Conservation (phyloP, 2,797 vertebrate species). For the Hydrophis major region DNA sequence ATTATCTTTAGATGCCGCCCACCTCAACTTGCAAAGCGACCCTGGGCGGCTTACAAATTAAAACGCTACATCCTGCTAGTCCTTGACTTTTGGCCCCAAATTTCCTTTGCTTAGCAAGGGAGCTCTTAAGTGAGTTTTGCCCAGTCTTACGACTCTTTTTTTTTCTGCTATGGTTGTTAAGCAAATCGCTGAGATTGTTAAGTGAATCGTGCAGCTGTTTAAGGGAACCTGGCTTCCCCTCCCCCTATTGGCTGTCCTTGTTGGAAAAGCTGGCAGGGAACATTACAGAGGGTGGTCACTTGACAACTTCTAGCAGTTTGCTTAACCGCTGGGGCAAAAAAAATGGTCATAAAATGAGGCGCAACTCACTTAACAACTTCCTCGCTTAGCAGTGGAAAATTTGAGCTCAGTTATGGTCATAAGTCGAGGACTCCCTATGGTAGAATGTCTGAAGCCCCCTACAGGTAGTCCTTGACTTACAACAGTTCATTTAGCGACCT, state of each 20-base stretch:
- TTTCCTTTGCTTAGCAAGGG: neutral
- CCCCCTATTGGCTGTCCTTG: neutral
- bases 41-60: no score
- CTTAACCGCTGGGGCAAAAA: neutral
- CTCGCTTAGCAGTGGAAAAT: no score
- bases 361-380: no score
- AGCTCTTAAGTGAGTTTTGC: neutral
- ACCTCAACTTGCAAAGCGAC: no score
- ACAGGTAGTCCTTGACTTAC: no score
- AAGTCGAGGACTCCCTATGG: no score
- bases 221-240: no score
- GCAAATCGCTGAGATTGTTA: neutral
- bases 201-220: neutral
- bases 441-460: no score
- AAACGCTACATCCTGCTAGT: neutral
- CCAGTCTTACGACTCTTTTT: no score
- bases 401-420: no score
- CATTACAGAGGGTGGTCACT: neutral
- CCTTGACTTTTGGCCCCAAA: neutral
- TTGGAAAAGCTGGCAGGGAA: neutral
- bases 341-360: neutral
- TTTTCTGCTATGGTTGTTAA: neutral
- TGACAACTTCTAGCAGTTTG: fast-evolving
- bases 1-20: no score
- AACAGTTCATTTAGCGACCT: no score